phyloP scores from a whole-genome alignment of 2,888 invertebrate genomes.

The Mechanitis messenoides region DNA sequence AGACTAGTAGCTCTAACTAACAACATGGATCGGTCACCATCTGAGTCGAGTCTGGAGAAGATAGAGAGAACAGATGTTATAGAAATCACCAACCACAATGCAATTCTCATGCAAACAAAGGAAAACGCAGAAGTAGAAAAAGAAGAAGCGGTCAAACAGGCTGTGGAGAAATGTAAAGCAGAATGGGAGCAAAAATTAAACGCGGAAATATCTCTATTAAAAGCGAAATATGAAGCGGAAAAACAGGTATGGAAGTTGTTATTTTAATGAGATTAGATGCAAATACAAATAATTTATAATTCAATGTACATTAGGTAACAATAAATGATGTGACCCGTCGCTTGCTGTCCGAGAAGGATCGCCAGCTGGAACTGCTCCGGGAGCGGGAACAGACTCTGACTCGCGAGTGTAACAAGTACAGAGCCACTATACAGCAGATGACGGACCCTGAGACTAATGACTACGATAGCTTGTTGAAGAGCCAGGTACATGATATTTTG shows the following conservation, averaged over 20 bases:
- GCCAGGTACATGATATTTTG: constrained; percentile 47
- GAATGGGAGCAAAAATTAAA: constrained; percentile 75
- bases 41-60: constrained; percentile 86
- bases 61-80: constrained; percentile 81
- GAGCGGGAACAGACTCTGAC: constrained; percentile 77
- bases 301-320: constrained; percentile 41
- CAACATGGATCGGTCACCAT: constrained; percentile 85
- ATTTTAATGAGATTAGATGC: background rate
- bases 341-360: constrained; percentile 83
- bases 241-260: constrained; percentile 56
- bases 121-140: constrained; percentile 80
- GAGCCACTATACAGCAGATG: constrained; percentile 81
- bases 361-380: constrained; percentile 80
- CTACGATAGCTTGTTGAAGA: constrained; percentile 62
- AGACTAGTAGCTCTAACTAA: constrained; percentile 83
- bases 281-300: no score
- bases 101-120: constrained; percentile 80
- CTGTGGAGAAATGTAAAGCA: constrained; percentile 74
- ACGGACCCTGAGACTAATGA: constrained; percentile 80
- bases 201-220: constrained; percentile 48
- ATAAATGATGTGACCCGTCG: constrained; percentile 81
- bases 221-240: constrained; percentile 69
- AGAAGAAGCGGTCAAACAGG: constrained; percentile 72
- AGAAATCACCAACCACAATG: constrained; percentile 79
- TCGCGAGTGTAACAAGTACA: constrained; percentile 81